Evolutionary conservation across 2,797 vertebrate genomes (phyloP), one percentile per base, ranked within the genome.

Genomic region (Alcedo quadribrachys): DNA sequence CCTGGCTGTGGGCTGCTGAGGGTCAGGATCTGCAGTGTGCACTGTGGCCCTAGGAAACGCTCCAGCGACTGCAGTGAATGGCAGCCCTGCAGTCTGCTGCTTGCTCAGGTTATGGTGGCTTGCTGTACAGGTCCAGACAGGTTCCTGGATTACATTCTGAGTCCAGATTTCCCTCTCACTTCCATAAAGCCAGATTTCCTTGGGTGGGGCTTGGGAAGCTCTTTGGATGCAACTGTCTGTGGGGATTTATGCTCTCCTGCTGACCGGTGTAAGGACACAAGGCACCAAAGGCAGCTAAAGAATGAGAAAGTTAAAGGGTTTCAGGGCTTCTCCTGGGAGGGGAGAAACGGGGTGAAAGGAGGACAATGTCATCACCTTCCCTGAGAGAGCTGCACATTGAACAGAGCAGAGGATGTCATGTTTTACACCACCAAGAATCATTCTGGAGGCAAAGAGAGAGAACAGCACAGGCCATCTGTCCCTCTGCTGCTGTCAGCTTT

Each of bases 401-500:
- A 67, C 17, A 65, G 51, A 60, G 33, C 28, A 48, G 50, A 63
- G n/a, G 9, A 15, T 84, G 8, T 78, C 86, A 76, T 70, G 22
- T 11, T 88, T 93, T 60, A 74, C 25, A 83, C 27, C 7, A 33
- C 8, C 8, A 1, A 79, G 27, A 50, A 63, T 65, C 3, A 0
- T 61, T 95, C 45, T 69, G 80, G 77, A 91, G 63, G 15, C 48
- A 62, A 60, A 87, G 40, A 35, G 33, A 62, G 19, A 51, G 15
- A 90, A 43, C 77, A n/a, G 28, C 42, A 73, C 11, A 85, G 35
- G 20, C 28, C 81, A 33, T 15, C 67, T 81, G 37, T 78, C 61
- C 61, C 63, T 92, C 46, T 94, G 65, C 91, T 83, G 87, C 73
- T 70, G 33, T 87, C 79, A 81, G 30, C 11, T 57, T 83, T 89